These are phyloP conservation scores for Drosophila nannoptera DNA, from an alignment of 1,140 invertebrate genomes.

Conservation along the genomic window DNA sequence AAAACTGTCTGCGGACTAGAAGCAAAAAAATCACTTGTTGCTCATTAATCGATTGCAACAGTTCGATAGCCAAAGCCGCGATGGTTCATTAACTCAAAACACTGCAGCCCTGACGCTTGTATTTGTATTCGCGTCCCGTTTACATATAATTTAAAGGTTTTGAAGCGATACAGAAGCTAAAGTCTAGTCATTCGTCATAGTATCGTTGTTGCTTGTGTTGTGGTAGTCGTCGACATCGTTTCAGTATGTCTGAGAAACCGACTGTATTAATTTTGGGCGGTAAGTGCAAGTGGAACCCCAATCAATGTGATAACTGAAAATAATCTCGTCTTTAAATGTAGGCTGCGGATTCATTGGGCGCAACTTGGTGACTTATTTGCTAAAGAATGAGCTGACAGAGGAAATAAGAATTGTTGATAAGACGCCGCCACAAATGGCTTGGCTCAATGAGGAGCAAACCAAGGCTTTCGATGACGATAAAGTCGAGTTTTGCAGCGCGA, in stretches of 20 bases:
- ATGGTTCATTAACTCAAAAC: conserved; percentile 5
- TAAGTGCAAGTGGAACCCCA: conserved; percentile 45
- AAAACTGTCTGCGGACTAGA: neutral
- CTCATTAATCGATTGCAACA: neutral
- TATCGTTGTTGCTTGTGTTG: conserved; percentile 37
- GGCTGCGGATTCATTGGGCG: conserved; percentile 95
- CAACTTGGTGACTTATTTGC: conserved; percentile 90
- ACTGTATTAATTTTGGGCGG: conserved; percentile 76
- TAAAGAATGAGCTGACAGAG: conserved; percentile 88
- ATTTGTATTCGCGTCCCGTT: conserved; percentile 25
- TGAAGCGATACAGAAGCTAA: conserved; percentile 19
- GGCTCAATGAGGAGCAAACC: conserved; percentile 88
- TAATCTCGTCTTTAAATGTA: conserved; percentile 31
- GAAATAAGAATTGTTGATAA: conserved; percentile 92
- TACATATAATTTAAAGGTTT: conserved; percentile 25
- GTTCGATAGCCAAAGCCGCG: neutral
- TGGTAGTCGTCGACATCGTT: conserved; percentile 38
- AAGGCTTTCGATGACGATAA: conserved; percentile 85
- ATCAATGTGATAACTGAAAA: conserved; percentile 3
- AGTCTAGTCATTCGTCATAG: conserved; percentile 44
- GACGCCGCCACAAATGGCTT: conserved; percentile 94
- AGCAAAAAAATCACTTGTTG: conserved; percentile 7
- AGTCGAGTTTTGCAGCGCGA: conserved; percentile 94
- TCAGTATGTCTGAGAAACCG: conserved; percentile 76
- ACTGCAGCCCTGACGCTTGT: conserved; percentile 11